phyloP scores from a whole-genome alignment of 2,797 vertebrate genomes.

The Paratrypauchen microcephalus region DNA sequence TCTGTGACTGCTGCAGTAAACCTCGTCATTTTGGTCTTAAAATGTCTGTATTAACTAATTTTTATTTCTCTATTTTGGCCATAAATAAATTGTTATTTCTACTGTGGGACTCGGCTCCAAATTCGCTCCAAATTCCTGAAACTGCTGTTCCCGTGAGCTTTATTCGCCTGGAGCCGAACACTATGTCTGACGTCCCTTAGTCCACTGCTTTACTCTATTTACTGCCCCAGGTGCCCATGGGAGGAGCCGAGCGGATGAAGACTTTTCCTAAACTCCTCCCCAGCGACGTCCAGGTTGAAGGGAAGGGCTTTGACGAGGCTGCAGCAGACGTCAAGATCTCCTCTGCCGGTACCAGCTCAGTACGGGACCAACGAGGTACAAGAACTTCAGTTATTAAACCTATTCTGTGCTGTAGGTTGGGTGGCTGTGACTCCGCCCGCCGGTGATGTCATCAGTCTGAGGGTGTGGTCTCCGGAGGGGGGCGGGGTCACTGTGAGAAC shows the following conservation, averaged over 20 bases:
- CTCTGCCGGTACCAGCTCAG: constrained; percentile 81
- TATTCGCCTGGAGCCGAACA: too few species aligned
- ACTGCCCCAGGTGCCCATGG: constrained; percentile 83
- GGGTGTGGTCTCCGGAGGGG: constrained; percentile 78
- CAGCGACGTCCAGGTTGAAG: constrained; percentile 82
- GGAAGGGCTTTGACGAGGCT: constrained; percentile 76
- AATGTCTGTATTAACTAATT: too few species aligned
- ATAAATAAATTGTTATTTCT: too few species aligned
- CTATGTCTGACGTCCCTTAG: too few species aligned
- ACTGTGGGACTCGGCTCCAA: too few species aligned
- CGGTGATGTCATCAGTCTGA: constrained; percentile 72
- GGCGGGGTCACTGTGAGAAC: constrained; percentile 67
- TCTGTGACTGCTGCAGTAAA: too few species aligned
- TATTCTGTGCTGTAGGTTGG: constrained; percentile 80
- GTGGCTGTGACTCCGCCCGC: constrained; percentile 82
- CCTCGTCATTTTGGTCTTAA: too few species aligned
- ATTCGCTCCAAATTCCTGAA: too few species aligned
- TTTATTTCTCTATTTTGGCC: too few species aligned
- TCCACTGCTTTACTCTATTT: neutral
- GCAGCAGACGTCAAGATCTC: constrained; percentile 89
- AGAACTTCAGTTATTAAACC: neutral
- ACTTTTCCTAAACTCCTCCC: constrained; percentile 81
- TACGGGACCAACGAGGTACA: too few species aligned
- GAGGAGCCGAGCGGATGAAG: constrained; percentile 88
- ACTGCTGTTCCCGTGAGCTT: too few species aligned